Percentiles rank a stretch among this genome's conserved stretches.
These are phyloP conservation scores for Acleris emargana DNA, from an alignment of 2,888 invertebrate genomes.

Conservation along the genomic window DNA sequence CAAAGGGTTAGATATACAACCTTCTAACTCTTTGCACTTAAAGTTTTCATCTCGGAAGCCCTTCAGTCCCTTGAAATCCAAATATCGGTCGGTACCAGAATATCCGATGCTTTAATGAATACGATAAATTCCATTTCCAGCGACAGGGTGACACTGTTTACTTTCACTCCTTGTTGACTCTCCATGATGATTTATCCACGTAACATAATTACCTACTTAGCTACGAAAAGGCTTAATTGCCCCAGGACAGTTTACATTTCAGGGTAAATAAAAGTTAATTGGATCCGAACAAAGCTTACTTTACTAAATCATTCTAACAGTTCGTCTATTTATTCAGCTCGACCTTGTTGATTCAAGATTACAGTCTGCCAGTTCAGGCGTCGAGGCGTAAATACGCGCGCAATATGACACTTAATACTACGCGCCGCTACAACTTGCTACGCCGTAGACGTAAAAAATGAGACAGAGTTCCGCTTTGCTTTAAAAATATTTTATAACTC, in stretches of 20 bases:
- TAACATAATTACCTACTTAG: conserved; percentile 4
- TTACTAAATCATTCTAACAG: not conserved
- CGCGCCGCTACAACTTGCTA: conserved; percentile 57
- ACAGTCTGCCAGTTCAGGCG: conserved; percentile 6
- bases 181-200: conserved; percentile 3
- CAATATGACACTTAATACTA: conserved; percentile 66
- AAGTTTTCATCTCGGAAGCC: too few species aligned
- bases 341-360: conserved; percentile 1
- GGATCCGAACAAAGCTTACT: conserved; percentile 11
- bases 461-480: conserved; percentile 41
- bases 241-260: conserved; percentile 4
- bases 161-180: conserved; percentile 3
- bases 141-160: conserved; percentile 3
- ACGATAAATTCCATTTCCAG: conserved; percentile 5
- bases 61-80: too few species aligned
- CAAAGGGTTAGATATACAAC: too few species aligned
- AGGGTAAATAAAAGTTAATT: conserved; percentile 22
- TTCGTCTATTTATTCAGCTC: conserved; percentile 4
- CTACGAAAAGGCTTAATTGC: conserved; percentile 15
- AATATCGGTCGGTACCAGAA: not conserved
- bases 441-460: conserved; percentile 37
- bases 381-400: conserved; percentile 52
- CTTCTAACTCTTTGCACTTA: too few species aligned
- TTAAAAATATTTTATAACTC: too few species aligned
- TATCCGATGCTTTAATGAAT: not conserved